Percentiles rank a stretch among this genome's conserved stretches.
phyloP scores from a whole-genome alignment of 2,797 vertebrate species.

The Psittacula derbiana region DNA sequence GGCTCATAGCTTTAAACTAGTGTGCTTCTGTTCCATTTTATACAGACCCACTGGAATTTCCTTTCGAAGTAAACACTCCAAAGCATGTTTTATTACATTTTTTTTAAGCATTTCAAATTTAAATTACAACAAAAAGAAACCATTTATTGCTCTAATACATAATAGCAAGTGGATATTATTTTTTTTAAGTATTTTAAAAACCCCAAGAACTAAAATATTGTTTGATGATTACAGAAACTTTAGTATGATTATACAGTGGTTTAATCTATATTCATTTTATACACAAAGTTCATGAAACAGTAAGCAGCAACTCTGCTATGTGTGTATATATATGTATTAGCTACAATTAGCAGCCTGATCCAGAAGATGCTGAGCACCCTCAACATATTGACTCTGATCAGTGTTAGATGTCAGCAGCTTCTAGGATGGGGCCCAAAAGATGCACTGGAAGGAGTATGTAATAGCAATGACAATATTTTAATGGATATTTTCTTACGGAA shows the following conservation, averaged over 20 bases:
- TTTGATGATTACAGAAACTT: conserved; percentile 68
- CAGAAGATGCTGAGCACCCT: conserved; percentile 33
- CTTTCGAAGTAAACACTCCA: neutral
- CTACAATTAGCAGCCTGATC: conserved; percentile 34
- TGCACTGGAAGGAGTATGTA: neutral
- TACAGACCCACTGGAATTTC: neutral
- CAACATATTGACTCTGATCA: neutral
- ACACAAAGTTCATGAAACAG: conserved; percentile 41
- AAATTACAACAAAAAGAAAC: conserved; percentile 55
- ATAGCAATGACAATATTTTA: neutral
- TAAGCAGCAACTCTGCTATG: conserved; percentile 11
- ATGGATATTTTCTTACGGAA: neutral
- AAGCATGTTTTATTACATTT: conserved; percentile 30
- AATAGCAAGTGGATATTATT: conserved; percentile 35
- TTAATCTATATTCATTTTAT: conserved; percentile 60
- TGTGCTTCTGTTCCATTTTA: neutral
- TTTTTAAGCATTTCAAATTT: conserved; percentile 45
- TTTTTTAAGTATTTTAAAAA: conserved; percentile 58
- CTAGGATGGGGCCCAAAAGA: neutral
- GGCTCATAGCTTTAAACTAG: neutral
- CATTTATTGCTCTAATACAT: conserved; percentile 74
- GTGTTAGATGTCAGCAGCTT: neutral
- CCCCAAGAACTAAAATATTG: conserved; percentile 42
- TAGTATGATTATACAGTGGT: conserved; percentile 55
- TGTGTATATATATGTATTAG: neutral